Percentiles rank a stretch among this genome's conserved stretches.
Conservation (phyloP, 2,113 vertebrate genomes). For the Mustela lutreola region DNA sequence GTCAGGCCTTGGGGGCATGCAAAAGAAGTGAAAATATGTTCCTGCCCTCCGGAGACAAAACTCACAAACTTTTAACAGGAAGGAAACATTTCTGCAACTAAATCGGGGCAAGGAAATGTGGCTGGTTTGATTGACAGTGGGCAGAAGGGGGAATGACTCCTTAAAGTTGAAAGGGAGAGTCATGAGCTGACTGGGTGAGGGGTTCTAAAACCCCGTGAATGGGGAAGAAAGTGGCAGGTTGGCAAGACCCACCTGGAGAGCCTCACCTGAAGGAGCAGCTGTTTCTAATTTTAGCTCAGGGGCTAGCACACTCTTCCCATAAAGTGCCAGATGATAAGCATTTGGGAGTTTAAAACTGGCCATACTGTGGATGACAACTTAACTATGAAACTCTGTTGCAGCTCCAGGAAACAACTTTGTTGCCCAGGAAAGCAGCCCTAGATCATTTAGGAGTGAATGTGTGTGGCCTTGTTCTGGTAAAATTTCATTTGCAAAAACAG, state of each 20-base stretch:
- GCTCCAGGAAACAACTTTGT: neutral
- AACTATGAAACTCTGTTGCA: neutral
- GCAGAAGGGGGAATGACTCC: neutral
- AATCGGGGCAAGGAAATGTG: neutral
- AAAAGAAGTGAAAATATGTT: neutral
- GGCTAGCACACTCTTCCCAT: neutral
- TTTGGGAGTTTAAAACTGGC: neutral
- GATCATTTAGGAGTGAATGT: neutral
- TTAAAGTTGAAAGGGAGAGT: neutral
- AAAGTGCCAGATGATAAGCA: neutral
- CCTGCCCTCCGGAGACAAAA: neutral
- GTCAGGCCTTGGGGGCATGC: neutral
- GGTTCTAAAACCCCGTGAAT: neutral
- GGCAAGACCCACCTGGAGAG: neutral
- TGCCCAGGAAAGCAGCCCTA: rapidly evolving
- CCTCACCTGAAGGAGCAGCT: neutral
- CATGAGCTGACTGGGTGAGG: neutral
- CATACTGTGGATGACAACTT: neutral
- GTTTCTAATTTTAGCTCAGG: neutral
- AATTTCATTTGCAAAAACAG: neutral
- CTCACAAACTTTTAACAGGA: neutral
- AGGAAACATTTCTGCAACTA: neutral
- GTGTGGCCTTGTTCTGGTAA: neutral
- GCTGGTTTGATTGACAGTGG: neutral
- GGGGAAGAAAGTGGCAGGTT: neutral